Evolutionary conservation across 2,888 invertebrate genomes (phyloP).

Genomic region (Caradrina kadenii): DNA sequence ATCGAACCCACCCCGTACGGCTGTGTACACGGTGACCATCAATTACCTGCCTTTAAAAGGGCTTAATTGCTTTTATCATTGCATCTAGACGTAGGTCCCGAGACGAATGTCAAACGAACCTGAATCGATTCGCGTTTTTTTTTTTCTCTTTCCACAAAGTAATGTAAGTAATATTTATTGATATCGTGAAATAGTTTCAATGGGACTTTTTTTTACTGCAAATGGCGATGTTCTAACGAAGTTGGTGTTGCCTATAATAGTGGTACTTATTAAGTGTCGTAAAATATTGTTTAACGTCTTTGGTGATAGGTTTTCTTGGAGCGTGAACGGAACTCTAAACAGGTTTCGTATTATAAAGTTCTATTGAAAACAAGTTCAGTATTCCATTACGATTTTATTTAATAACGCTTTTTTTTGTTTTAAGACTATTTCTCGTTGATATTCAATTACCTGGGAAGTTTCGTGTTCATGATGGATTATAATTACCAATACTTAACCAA

Average conservation of each 20-base stretch:
- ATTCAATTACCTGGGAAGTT: background rate
- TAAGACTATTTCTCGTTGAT: background rate
- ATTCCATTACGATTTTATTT: slow-evolving; percentile 46
- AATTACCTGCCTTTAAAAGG: slow-evolving; percentile 76
- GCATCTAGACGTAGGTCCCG: slow-evolving; percentile 71
- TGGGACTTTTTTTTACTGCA: slow-evolving; percentile 27
- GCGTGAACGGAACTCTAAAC: slow-evolving; percentile 32
- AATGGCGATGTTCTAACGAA: slow-evolving; percentile 28
- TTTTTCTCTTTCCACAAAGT: slow-evolving; percentile 35
- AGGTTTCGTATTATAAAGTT: slow-evolving; percentile 16
- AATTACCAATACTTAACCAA: background rate
- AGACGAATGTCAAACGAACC: slow-evolving; percentile 73
- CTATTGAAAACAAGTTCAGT: slow-evolving; percentile 36
- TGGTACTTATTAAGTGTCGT: slow-evolving; percentile 29
- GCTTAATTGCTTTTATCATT: slow-evolving; percentile 83
- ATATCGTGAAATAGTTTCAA: slow-evolving; percentile 45
- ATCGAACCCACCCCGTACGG: slow-evolving; percentile 60
- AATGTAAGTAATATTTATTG: slow-evolving; percentile 47
- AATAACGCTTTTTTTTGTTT: slow-evolving; percentile 34
- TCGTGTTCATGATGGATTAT: background rate
- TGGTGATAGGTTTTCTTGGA: slow-evolving; percentile 28
- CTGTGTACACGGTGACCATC: slow-evolving; percentile 70
- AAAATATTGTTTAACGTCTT: slow-evolving; percentile 34
- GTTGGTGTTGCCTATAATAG: slow-evolving; percentile 42
- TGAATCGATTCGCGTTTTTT: slow-evolving; percentile 52